Base-by-base conservation (phyloP, 2,113 vertebrate genomes). In the Vanacampus margaritifer region DNA sequence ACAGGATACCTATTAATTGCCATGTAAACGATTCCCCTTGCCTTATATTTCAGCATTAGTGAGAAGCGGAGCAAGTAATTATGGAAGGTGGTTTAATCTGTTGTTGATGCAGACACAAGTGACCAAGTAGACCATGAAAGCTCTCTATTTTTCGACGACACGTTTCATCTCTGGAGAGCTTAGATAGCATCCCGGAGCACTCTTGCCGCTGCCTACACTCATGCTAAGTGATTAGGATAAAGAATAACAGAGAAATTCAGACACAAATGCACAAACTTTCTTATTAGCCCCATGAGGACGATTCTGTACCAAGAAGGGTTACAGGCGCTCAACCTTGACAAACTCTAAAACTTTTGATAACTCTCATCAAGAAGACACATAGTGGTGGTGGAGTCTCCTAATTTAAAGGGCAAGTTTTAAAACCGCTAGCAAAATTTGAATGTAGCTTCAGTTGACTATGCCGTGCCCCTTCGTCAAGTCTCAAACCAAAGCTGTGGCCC, bases 21-120 rank as follows among this genome's bases (percentile, higher is more conserved):
- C 46, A 53, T 35, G 60, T 23, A 64, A 54, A 24, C 35, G 21
- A n/a, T 43, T 26, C 64, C 48, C 41, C 58, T 72, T 51, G 59
- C 67, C 37, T 57, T 61, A 75, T 68, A 65, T 62, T 69, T 64
- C 39, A 43, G 53, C 62, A 68, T 74, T 71, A 57, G 73, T 78
- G 71, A 80, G 39, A 85, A 83, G 39, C 85, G 70, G 78, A 87
- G 72, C 82, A 87, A 68, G 74, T 84, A 88, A 87, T 88, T 86
- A 89, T 78, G 57, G 39, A 63, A 65, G 41, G 43, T 36, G n/a
- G n/a, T 79, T 72, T 70, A 73, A 81, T 75, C 28, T 84, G 76
- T 79, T 87, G 78, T 79, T 65, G 76, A 80, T 79, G 77, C 81
- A 76, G 73, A 84, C 69, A 76, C 66, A 65, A 73, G 71, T 71